Base-by-base conservation (phyloP, 2,888 invertebrate genomes). In the Archaeoteleia sp. region DNA sequence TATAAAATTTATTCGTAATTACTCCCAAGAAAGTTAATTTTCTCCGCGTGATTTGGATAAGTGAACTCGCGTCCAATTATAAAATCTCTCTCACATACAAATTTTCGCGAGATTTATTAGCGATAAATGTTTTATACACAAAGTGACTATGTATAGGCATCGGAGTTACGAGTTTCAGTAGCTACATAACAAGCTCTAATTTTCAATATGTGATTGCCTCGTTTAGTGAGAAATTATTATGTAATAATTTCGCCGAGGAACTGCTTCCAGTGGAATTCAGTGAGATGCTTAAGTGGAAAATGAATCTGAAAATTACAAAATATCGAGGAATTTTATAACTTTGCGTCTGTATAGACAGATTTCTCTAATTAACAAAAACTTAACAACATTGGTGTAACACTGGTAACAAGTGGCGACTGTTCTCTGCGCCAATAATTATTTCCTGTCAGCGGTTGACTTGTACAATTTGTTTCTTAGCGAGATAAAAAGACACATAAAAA, bases 11-110 rank as follows among this genome's bases (percentile, higher is more conserved):
- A 10, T 14, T 29, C 29, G 9, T 29, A 29, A 29, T 23, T 29
- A 29, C 29, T 35, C 14, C 39, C 13, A 51, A 29, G 51, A 29
- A 51, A 51, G 30, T 51, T 51, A 40, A 51, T 40, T 51, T 51
- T 51, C 30, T 29, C 10, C 13, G 27, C 40, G 29, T 40, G 51
- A 51, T 51, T 51, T 51, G 51, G 51, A 51, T 39, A 51, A 51
- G 39, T 40, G 29, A 51, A 39, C 39, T 40, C 29, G 13, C 4
- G 40, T 17, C 27, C 37, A 39, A 51, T 17, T 30, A 40, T 51
- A 40, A 39, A 51, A 40, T 51, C 40, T 49, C 37, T 49, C 37
- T 37, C 13, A 37, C 29, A 37, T 29, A 49, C 49, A 49, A 49
- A 49, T 49, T 35, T 49, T 17, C 30, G 12, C 1, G 29, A 51